Conservation (phyloP, 1,140 invertebrate genomes). For the Araneus ventricosus region DNA sequence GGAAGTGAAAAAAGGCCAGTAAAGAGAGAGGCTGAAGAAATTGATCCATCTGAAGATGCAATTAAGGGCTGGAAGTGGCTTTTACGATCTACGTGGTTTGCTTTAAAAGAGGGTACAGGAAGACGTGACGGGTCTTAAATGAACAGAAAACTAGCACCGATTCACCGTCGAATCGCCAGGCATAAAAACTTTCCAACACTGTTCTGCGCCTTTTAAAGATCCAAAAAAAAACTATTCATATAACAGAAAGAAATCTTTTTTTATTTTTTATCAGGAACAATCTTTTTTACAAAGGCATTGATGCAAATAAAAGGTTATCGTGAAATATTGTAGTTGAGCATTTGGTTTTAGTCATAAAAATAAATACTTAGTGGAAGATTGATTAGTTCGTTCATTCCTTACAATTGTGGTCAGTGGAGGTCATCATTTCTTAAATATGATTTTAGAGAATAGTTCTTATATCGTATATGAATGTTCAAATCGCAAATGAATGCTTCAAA, state of each 20-base stretch:
- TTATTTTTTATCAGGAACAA: too few species aligned
- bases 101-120: constrained; percentile 9
- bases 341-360: too few species aligned
- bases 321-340: too few species aligned
- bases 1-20: neutral
- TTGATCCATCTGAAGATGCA: constrained; percentile 45
- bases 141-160: neutral
- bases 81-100: constrained; percentile 43
- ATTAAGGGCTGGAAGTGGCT: constrained; percentile 53
- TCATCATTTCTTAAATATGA: too few species aligned
- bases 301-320: too few species aligned
- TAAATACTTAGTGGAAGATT: too few species aligned
- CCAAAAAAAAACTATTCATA: neutral
- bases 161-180: neutral
- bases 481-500: too few species aligned
- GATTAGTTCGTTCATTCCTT: too few species aligned
- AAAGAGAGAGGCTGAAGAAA: neutral
- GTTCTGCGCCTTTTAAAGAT: neutral
- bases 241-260: neutral
- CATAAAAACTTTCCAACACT: neutral
- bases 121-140: constrained; percentile 1
- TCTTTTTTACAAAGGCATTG: too few species aligned
- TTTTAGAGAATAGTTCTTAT: too few species aligned
- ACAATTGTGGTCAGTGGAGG: too few species aligned
- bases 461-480: too few species aligned